Evolutionary conservation across 1,140 invertebrate genomes (phyloP).

Genomic region (Meloidogyne floridensis): DNA sequence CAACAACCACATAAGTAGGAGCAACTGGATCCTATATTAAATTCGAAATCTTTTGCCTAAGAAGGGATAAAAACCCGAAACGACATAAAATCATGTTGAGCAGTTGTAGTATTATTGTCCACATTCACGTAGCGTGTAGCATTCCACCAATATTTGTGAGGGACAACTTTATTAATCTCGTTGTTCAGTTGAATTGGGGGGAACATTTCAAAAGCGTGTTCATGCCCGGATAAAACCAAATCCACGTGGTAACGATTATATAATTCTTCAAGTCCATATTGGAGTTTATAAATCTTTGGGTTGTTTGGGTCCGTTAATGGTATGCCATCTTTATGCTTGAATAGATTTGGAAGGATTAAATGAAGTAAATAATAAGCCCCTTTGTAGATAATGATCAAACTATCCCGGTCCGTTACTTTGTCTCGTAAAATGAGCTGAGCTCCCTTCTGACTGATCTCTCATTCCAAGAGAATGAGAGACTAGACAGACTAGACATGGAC

Average conservation of each 20-base stretch:
- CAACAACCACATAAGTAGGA: constrained; percentile 19
- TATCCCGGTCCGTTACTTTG: no score
- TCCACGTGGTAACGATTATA: constrained; percentile 19
- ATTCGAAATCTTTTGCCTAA: neutral
- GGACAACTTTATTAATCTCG: constrained; percentile 12
- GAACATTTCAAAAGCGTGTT: constrained; percentile 19
- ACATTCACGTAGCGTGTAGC: neutral
- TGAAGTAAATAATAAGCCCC: no score
- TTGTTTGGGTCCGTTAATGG: neutral
- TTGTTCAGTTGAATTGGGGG: constrained; percentile 18
- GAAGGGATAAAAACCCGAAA: neutral
- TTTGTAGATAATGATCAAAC: no score
- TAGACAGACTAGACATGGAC: no score
- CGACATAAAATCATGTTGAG: neutral
- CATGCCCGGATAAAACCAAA: constrained; percentile 19
- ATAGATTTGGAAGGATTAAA: neutral
- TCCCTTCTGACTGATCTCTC: no score
- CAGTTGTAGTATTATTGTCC: neutral
- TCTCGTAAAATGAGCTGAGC: no score
- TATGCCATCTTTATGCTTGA: constrained; percentile 24
- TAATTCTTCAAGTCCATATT: constrained; percentile 25
- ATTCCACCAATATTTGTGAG: constrained; percentile 24
- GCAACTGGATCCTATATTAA: constrained; percentile 19
- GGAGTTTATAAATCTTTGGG: neutral
- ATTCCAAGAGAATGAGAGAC: no score